phyloP scores from a whole-genome alignment of 2,113 vertebrate species.

The Oxygymnocypris stewartii region DNA sequence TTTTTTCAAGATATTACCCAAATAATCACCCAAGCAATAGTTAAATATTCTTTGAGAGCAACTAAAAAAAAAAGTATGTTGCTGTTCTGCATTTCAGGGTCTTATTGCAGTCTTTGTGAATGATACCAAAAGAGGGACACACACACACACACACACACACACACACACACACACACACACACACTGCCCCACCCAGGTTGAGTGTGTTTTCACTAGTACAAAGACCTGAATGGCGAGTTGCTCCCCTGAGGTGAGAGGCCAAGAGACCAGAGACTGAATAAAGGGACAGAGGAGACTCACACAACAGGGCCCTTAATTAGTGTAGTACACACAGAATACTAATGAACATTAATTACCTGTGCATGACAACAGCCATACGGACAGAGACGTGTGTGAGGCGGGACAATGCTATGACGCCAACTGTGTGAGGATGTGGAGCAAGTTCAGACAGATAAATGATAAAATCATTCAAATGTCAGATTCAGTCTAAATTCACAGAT shows the following conservation, averaged over 20 bases:
- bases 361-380: slow-evolving; percentile 74
- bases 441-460: slow-evolving; percentile 7
- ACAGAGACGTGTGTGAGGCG: slow-evolving; percentile 56
- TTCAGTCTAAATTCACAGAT: neutral
- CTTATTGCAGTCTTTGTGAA: slow-evolving; percentile 5
- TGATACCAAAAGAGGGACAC: neutral
- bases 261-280: slow-evolving; percentile 71
- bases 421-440: neutral
- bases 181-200: slow-evolving; percentile 42
- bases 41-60: neutral
- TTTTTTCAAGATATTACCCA: neutral
- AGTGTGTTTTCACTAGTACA: slow-evolving; percentile 37
- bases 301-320: slow-evolving; percentile 87
- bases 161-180: slow-evolving; percentile 16
- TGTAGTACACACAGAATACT: slow-evolving; percentile 77
- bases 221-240: slow-evolving; percentile 34
- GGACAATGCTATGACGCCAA: slow-evolving; percentile 5
- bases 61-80: neutral
- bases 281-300: slow-evolving; percentile 60
- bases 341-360: slow-evolving; percentile 87
- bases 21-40: neutral
- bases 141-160: too few relatives aligned
- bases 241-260: slow-evolving; percentile 57
- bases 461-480: neutral
- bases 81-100: neutral